Base-by-base conservation (phyloP, 2,797 vertebrate species). In the Acipenser ruthenus region DNA sequence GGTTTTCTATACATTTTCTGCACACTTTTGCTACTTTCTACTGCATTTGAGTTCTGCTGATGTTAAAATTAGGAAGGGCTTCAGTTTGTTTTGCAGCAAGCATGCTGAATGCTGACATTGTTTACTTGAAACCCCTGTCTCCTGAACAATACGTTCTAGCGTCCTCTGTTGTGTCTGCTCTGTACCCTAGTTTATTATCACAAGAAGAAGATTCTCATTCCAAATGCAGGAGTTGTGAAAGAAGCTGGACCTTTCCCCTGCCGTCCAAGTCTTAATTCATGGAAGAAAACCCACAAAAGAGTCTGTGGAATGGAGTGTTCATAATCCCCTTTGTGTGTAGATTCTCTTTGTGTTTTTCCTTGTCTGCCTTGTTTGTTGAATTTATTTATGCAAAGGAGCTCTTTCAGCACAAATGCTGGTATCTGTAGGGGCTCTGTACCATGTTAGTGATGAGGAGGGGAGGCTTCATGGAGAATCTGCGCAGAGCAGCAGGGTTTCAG, bases 241-340 rank as follows among this genome's bases (percentile, higher is more conserved):
- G 80, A 69, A 75, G 65, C 47, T 51, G 50, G n/a, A 63, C 74
- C 66, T 86, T 74, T 75, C 6, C 49, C 50, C 51, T 63, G 51
- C 72, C 63, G 66, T 68, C 7, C 1, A 49, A 68, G 7, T 2
- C 49, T 49, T n/a, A 55, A 10, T 73, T 62, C 70, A 72, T 77
- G 70, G 60, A 64, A 51, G 70, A 75, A 10, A 37, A 5, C 13
- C 13, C 60, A 62, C 60, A 37, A 79, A 80, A 76, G 70, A 78
- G 60, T 82, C 71, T 76, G 70, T 77, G 82, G 84, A 89, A 90
- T 88, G 84, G 85, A 85, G 85, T 83, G 68, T 72, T 73, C 72
- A 80, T 86, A 82, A 90, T 87, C 80, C 76, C 71, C 61, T 65
- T 89, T 90, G 86, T 87, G 66, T 70, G 73, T 73, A 74, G 76